These are phyloP conservation scores for Silurus asotus DNA, from an alignment of 2,113 vertebrate genomes.

Conservation along the genomic window DNA sequence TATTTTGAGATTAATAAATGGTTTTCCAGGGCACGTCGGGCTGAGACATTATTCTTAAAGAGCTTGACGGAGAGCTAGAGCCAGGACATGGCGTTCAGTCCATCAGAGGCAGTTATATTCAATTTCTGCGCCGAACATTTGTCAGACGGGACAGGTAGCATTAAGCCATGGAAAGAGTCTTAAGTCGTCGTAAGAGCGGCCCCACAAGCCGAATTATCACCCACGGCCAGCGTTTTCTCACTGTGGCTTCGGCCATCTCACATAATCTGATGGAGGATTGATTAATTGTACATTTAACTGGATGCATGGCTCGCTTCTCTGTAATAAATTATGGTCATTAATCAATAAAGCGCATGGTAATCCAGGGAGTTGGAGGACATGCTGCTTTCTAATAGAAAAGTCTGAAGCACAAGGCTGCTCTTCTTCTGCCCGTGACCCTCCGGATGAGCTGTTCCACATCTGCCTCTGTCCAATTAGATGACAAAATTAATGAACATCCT, in stretches of 20 bases:
- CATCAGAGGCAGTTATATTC: conserved; percentile 90
- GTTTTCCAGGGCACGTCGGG: conserved; percentile 79
- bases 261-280: conserved; percentile 98
- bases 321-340: conserved; percentile 99
- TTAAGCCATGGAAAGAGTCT: conserved; percentile 91
- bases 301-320: conserved; percentile 91
- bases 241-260: conserved; percentile 68
- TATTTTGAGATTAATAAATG: conserved; percentile 90
- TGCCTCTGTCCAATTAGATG: conserved; percentile 94
- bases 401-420: conserved; percentile 79
- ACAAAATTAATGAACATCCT: conserved; percentile 95
- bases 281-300: conserved; percentile 99
- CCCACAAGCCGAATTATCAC: conserved; percentile 74
- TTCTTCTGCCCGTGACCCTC: conserved; percentile 89
- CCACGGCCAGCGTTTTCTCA: conserved; percentile 79
- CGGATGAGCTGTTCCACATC: conserved; percentile 92
- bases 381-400: conserved; percentile 99
- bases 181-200: conserved; percentile 82
- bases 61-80: conserved; percentile 79
- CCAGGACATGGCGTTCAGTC: conserved; percentile 79
- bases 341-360: conserved; percentile 99
- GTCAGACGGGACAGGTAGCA: conserved; percentile 87
- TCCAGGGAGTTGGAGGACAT: conserved; percentile 94
- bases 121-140: conserved; percentile 84
- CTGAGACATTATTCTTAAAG: conserved; percentile 85